These are phyloP conservation scores for Sebastes trivittatus DNA, from an alignment of 2,797 vertebrate genomes.

Conservation along the genomic window DNA sequence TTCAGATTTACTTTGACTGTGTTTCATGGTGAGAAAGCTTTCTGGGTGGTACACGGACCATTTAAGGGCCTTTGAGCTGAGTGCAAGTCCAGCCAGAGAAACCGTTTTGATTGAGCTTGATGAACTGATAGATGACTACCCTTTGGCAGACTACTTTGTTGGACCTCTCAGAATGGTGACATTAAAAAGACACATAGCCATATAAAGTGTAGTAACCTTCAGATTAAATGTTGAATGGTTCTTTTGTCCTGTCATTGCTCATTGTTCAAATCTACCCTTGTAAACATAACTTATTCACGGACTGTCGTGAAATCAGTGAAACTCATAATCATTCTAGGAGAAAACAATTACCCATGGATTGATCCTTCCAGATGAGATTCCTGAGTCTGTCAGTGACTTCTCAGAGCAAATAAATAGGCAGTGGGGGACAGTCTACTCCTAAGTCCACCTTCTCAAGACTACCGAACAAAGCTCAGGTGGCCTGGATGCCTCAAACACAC, in stretches of 20 bases:
- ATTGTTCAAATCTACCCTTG: neutral
- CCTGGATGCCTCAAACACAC: no score
- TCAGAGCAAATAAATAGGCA: neutral
- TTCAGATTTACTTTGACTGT: neutral
- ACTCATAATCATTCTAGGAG: neutral
- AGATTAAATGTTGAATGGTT: neutral
- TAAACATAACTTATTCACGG: neutral
- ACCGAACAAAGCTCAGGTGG: no score
- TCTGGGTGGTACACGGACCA: slow-evolving; percentile 16
- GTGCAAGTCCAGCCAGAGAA: neutral
- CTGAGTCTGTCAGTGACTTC: neutral
- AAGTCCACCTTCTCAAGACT: neutral
- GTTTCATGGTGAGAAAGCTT: neutral
- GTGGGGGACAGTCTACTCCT: neutral
- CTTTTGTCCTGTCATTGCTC: neutral
- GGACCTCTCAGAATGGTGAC: neutral
- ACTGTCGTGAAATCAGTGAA: neutral
- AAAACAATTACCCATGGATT: slow-evolving; percentile 3
- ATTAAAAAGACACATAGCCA: slow-evolving; percentile 4
- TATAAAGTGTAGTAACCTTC: neutral
- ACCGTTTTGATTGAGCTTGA: neutral
- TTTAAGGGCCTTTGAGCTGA: slow-evolving; percentile 22
- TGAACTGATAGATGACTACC: neutral
- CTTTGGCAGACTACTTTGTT: neutral
- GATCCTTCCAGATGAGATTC: neutral